A percentile compares a stretch with the other conserved stretches of the same genome.
These are phyloP conservation scores for Festucalex cinctus DNA, from an alignment of 2,113 vertebrate genomes.

Conservation along the genomic window DNA sequence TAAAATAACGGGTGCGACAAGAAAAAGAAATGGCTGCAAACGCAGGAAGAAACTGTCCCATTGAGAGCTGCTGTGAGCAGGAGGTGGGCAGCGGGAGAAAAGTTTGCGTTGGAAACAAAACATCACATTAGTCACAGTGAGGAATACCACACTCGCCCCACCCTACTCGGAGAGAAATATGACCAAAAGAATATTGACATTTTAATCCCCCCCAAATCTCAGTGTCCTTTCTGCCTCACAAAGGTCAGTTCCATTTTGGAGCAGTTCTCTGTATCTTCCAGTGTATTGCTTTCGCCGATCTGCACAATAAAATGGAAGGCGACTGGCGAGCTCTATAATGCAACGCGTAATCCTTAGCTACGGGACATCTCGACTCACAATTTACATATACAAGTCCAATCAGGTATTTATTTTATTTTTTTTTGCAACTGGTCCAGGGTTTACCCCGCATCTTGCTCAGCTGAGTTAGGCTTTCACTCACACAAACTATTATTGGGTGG, in stretches of 20 bases:
- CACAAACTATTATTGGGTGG: too few relatives aligned
- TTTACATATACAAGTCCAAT: not conserved
- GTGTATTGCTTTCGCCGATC: conserved; percentile 13
- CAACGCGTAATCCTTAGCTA: not conserved
- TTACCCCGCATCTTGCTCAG: not conserved
- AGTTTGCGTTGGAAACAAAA: conserved; percentile 60
- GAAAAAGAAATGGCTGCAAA: conserved; percentile 31
- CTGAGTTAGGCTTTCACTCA: not conserved
- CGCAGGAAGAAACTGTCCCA: conserved; percentile 26
- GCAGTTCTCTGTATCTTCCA: conserved; percentile 21
- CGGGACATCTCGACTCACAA: not conserved
- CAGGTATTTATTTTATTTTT: too few relatives aligned
- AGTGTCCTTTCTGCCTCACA: conserved; percentile 50
- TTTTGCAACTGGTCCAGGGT: not conserved
- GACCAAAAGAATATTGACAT: conserved; percentile 55
- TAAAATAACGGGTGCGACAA: conserved; percentile 37
- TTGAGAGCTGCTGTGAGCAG: conserved; percentile 13
- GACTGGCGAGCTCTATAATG: not conserved
- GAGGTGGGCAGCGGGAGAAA: conserved; percentile 45
- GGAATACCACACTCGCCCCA: conserved; percentile 40
- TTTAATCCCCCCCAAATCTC: conserved; percentile 56
- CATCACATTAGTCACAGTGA: conserved; percentile 65
- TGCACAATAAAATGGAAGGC: not conserved
- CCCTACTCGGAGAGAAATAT: conserved; percentile 45
- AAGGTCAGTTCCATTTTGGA: conserved; percentile 52